These are phyloP conservation scores for Daboia siamensis DNA, from an alignment of 2,113 vertebrate genomes.

Conservation along the genomic window DNA sequence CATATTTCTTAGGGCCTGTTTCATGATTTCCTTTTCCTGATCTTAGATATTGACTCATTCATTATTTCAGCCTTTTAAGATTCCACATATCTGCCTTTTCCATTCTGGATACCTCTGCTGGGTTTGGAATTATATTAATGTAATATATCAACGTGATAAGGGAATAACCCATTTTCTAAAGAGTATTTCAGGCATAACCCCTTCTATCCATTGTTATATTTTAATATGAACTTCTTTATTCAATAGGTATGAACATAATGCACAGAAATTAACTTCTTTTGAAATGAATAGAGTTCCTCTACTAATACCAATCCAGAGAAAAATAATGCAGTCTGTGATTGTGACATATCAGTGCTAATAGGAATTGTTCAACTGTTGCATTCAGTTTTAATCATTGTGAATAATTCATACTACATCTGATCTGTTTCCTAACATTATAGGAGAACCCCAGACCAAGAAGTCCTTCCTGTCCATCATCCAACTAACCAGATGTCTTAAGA, in stretches of 20 bases:
- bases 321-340: slow-evolving; percentile 1
- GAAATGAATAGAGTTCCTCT: slow-evolving; percentile 2
- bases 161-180: not conserved
- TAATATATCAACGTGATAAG: not conserved
- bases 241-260: not conserved
- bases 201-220: not conserved
- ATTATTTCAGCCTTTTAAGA: slow-evolving; percentile 22
- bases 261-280: slow-evolving; percentile 11
- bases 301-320: not conserved
- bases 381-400: not conserved
- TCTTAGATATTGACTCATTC: slow-evolving; percentile 24
- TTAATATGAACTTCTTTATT: slow-evolving; percentile 23
- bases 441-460: not conserved
- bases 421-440: not conserved
- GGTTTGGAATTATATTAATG: slow-evolving; percentile 4
- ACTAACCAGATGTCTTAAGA: not conserved
- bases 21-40: not conserved
- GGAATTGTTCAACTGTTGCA: not conserved
- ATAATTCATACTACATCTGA: not conserved
- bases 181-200: not conserved
- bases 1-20: not conserved
- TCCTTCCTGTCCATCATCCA: not conserved
- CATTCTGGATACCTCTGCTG: slow-evolving; percentile 10
- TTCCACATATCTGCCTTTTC: not conserved
- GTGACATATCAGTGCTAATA: not conserved